Base-by-base conservation (phyloP, 2,113 vertebrate species). In the Pollachius pollachius region DNA sequence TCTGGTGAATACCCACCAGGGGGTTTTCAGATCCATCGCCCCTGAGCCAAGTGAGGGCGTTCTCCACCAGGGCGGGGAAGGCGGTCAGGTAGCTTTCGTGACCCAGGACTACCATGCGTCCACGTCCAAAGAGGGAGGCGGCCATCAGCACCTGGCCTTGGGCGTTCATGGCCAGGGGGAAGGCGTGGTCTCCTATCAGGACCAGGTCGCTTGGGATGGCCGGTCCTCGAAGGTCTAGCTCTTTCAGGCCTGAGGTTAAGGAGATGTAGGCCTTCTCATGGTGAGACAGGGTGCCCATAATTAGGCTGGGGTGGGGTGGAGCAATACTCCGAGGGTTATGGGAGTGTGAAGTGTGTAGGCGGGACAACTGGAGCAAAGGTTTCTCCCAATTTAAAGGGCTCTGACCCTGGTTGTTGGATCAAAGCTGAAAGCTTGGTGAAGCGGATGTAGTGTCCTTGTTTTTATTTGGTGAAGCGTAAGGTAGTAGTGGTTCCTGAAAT, bases 41-140 rank as follows among this genome's bases (percentile, higher is more conserved):
- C 67, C 84, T 89, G 56, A 98, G 93, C 95, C 95, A 97, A 2
- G 75, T 78, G 62, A 95, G 60, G 2, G 90, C 92, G 4, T 97
- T 98, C 73, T 90, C 85, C 60, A 98, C 81, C 66, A 97, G 89
- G 61, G 58, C 67, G 3, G 90, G 89, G 65, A 95, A 85, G 9
- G 76, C 3, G 0, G 81, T 84, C 76, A 97, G 64, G 81, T 95
- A 94, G 65, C 13, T 68, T 64, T 96, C 94, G 1, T 97, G 95
- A 34, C 94, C 90, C 71, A 94, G 68, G 0, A 94, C 92, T 56
- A 98, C 92, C 64, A 97, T 88, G 21, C 88, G 90, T 48, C 95
- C 95, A 18, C 81, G 71, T 41, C 95, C 94, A 0, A 94, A 88
- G 34, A 80, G 73, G 21, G 94, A 93, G 6, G 91, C 92, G 3